Percentiles rank a stretch among this genome's conserved stretches.
phyloP scores from a whole-genome alignment of 2,888 invertebrate genomes.

The Mechanitis mazaeus region DNA sequence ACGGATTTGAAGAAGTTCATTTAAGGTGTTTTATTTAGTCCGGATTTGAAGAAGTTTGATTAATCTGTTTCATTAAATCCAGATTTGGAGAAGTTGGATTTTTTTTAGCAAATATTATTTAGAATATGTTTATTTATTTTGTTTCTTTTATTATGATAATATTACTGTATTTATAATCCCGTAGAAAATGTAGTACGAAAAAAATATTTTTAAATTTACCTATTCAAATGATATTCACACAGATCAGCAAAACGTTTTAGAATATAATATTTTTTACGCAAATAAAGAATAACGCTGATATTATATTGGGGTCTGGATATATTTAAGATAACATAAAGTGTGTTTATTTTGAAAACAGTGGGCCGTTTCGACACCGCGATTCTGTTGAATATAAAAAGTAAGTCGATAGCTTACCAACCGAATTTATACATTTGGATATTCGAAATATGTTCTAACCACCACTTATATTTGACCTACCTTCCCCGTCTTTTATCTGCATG shows the following conservation, averaged over 20 bases:
- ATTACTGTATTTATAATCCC: too few relatives aligned
- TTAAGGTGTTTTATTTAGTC: background rate
- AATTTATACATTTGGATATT: constrained; percentile 77
- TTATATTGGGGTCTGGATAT: constrained; percentile 29
- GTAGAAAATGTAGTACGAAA: background rate
- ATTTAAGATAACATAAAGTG: constrained; percentile 40
- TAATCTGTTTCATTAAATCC: too few relatives aligned
- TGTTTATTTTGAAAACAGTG: constrained; percentile 73
- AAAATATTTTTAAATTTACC: background rate
- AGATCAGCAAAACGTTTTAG: constrained; percentile 12
- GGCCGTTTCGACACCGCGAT: constrained; percentile 65
- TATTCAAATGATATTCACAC: constrained; percentile 2
- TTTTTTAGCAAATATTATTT: too few relatives aligned
- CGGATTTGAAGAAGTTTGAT: background rate
- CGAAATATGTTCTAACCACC: constrained; percentile 66
- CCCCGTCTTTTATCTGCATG: constrained; percentile 13
- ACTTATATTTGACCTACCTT: constrained; percentile 37
- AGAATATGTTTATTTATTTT: too few relatives aligned
- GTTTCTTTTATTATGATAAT: too few relatives aligned
- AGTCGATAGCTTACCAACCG: constrained; percentile 74
- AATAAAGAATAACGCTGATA: constrained; percentile 26
- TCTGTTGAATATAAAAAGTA: constrained; percentile 73
- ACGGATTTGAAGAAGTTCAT: background rate
- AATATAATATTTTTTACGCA: constrained; percentile 13
- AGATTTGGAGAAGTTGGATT: too few relatives aligned